Conservation (phyloP, 2,113 vertebrate species). For the Melanostigma gelatinosum region DNA sequence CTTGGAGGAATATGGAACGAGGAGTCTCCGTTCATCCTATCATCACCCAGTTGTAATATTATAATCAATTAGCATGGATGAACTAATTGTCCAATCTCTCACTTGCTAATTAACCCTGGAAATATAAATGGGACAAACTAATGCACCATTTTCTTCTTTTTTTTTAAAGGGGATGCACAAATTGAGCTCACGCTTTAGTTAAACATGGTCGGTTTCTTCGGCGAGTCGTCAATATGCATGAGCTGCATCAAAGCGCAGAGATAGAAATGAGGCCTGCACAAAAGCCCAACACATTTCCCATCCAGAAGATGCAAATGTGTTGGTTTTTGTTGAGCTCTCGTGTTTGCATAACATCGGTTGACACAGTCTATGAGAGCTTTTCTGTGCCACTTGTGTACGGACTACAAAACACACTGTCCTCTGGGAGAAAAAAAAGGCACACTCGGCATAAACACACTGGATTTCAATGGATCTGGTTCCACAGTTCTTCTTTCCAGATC, state of each 20-base stretch:
- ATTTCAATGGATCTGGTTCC: constrained; percentile 30
- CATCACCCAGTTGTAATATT: constrained; percentile 77
- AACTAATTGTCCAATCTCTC: constrained; percentile 80
- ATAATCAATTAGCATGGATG: constrained; percentile 80
- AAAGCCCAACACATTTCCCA: constrained; percentile 65
- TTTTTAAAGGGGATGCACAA: constrained; percentile 51
- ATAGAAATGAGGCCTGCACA: constrained; percentile 66
- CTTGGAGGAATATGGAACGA: constrained; percentile 68
- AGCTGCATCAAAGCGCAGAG: constrained; percentile 78
- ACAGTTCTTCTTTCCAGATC: constrained; percentile 32
- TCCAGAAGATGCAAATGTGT: constrained; percentile 75
- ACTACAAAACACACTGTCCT: constrained; percentile 74
- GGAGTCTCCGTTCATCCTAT: constrained; percentile 71
- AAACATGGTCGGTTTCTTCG: constrained; percentile 56
- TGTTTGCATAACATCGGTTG: constrained; percentile 73
- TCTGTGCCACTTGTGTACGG: constrained; percentile 66
- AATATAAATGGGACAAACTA: constrained; percentile 76
- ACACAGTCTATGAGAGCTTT: constrained; percentile 58
- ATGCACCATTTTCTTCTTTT: constrained; percentile 47
- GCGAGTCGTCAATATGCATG: constrained; percentile 81
- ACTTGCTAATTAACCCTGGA: constrained; percentile 75
- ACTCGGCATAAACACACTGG: constrained; percentile 28
- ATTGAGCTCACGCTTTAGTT: constrained; percentile 66
- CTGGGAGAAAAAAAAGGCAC: constrained; percentile 61
- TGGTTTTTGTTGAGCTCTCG: constrained; percentile 64